These are phyloP conservation scores for Coenobita brevimanus DNA, from an alignment of 1,140 invertebrate species.

Conservation along the genomic window DNA sequence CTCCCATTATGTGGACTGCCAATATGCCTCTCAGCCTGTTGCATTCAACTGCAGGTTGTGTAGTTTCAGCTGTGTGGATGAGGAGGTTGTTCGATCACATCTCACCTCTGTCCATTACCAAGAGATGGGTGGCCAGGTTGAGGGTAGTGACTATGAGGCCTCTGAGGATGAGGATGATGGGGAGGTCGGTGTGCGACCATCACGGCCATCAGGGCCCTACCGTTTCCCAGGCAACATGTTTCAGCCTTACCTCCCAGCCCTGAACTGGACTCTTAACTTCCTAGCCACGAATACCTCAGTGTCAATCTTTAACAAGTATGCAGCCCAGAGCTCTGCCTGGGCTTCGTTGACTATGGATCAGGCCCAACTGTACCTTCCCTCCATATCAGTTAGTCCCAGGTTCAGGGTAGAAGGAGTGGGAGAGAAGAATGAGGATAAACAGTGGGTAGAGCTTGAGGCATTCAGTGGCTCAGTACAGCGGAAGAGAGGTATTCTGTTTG, in stretches of 20 bases:
- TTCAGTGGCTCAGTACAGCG: not conserved
- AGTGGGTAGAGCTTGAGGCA: slow-evolving; percentile 13
- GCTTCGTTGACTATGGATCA: not conserved
- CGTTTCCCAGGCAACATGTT: not conserved
- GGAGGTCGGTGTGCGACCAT: not conserved
- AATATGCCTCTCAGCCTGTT: not conserved
- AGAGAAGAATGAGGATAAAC: not conserved
- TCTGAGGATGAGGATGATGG: slow-evolving; percentile 31
- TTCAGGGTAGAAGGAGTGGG: slow-evolving; percentile 23
- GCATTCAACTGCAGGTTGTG: slow-evolving; percentile 19
- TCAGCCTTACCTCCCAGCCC: slow-evolving; percentile 30
- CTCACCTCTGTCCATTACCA: slow-evolving; percentile 24
- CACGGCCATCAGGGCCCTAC: too few species aligned
- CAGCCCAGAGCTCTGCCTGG: not conserved
- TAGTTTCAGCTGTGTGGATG: not conserved
- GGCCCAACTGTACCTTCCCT: slow-evolving; percentile 9
- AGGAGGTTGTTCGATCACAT: slow-evolving; percentile 14
- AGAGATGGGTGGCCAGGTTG: not conserved
- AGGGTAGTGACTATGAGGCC: slow-evolving; percentile 28
- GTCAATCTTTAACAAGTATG: not conserved
- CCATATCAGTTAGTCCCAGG: slow-evolving; percentile 25
- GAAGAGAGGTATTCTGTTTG: slow-evolving; percentile 19
- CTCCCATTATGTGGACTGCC: slow-evolving; percentile 12
- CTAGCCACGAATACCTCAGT: not conserved
- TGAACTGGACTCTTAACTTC: slow-evolving; percentile 44